Evolutionary conservation across 2,113 vertebrate species (phyloP).

Genomic region (Arizona elegans): DNA sequence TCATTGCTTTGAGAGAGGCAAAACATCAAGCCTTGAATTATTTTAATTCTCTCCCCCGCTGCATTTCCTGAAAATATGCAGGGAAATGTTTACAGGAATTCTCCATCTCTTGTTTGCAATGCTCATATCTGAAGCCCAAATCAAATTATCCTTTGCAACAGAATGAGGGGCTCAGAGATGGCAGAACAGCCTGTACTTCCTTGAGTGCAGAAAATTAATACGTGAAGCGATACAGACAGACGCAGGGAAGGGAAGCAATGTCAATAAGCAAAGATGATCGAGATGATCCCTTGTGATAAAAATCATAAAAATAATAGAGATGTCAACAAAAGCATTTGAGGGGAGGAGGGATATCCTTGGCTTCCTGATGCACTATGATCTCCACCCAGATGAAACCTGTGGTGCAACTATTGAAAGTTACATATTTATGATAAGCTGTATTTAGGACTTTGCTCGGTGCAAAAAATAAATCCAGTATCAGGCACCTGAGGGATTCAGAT

Average conservation of each 20-base stretch:
- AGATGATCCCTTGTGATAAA: not conserved
- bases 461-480: slow-evolving; percentile 38
- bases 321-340: not conserved
- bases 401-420: slow-evolving; percentile 31
- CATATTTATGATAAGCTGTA: slow-evolving; percentile 9
- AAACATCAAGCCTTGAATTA: not conserved
- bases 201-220: not conserved
- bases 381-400: not conserved
- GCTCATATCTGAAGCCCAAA: not conserved
- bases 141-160: not conserved
- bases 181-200: not conserved
- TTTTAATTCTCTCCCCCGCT: not conserved
- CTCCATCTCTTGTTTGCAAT: not conserved
- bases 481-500: not conserved
- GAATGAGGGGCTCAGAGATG: not conserved
- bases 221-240: not conserved
- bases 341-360: not conserved
- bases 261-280: not conserved
- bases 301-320: not conserved
- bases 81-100: not conserved
- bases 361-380: not conserved
- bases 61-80: not conserved
- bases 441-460: slow-evolving; percentile 37
- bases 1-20: not conserved
- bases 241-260: not conserved